Percentiles rank a stretch among this genome's conserved stretches.
Conservation (phyloP, 1,140 invertebrate species). For the Drosophila persimilis region DNA sequence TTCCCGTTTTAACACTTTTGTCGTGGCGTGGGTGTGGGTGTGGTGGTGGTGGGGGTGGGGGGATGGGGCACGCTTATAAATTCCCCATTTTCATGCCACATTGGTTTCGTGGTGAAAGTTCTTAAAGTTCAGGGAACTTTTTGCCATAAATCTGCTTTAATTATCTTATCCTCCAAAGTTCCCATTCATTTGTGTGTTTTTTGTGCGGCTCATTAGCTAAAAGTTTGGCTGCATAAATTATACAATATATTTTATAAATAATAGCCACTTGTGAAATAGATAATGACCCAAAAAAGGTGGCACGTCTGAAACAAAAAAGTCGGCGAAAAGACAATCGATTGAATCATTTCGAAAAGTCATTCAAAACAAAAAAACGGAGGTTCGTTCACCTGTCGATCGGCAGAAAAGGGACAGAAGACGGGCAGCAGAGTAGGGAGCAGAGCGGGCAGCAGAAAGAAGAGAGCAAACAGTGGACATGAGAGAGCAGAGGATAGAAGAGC, state of each 20-base stretch:
- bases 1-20: constrained; percentile 74
- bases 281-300: constrained; percentile 3
- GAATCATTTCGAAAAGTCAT: constrained; percentile 71
- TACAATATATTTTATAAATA: constrained; percentile 64
- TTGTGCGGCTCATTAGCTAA: constrained; percentile 35
- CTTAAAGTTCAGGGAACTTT: constrained; percentile 37
- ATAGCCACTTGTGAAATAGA: constrained; percentile 42
- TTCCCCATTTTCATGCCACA: constrained; percentile 43
- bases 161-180: constrained; percentile 4
- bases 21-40: constrained; percentile 15
- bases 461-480: too few species aligned
- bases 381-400: constrained; percentile 55
- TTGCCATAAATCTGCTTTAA: constrained; percentile 46
- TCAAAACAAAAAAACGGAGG: constrained; percentile 2
- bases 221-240: constrained; percentile 64
- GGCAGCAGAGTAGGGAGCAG: background rate
- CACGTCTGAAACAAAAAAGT: constrained; percentile 5
- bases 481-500: too few species aligned
- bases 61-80: constrained; percentile 62
- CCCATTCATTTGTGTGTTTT: background rate
- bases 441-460: too few species aligned
- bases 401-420: background rate
- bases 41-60: background rate
- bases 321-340: constrained; percentile 46
- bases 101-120: constrained; percentile 67